These are phyloP conservation scores for Amphipyra berbera DNA, from an alignment of 2,888 invertebrate species.

Conservation along the genomic window DNA sequence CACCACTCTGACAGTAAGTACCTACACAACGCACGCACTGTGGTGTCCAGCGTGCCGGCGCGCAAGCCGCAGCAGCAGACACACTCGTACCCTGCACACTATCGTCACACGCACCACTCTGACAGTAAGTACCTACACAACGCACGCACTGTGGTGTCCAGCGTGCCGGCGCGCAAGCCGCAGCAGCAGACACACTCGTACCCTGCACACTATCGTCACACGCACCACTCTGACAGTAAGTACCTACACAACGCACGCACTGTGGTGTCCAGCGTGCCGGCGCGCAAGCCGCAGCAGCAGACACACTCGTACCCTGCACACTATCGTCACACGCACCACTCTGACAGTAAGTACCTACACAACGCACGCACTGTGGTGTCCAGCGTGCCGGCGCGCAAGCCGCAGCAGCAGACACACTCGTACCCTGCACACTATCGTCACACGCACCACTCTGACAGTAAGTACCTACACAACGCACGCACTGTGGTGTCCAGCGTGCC, in stretches of 20 bases:
- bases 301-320: conserved; percentile 61
- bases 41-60: conserved; percentile 90
- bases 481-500: conserved; percentile 91
- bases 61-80: conserved; percentile 73
- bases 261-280: conserved; percentile 90
- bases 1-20: conserved; percentile 16
- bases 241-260: conserved; percentile 94
- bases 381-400: conserved; percentile 86
- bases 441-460: conserved; percentile 25
- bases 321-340: conserved; percentile 35
- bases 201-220: conserved; percentile 54
- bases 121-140: too few species aligned
- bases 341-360: too few species aligned
- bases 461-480: conserved; percentile 94
- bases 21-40: conserved; percentile 93
- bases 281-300: conserved; percentile 73
- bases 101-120: conserved; percentile 34
- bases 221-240: conserved; percentile 18
- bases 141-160: conserved; percentile 92
- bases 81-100: conserved; percentile 60
- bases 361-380: conserved; percentile 93
- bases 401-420: conserved; percentile 50
- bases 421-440: conserved; percentile 57
- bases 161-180: conserved; percentile 85
- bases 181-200: conserved; percentile 55